phyloP scores from a whole-genome alignment of 2,797 vertebrate species.

The Manis crassicaudata region DNA sequence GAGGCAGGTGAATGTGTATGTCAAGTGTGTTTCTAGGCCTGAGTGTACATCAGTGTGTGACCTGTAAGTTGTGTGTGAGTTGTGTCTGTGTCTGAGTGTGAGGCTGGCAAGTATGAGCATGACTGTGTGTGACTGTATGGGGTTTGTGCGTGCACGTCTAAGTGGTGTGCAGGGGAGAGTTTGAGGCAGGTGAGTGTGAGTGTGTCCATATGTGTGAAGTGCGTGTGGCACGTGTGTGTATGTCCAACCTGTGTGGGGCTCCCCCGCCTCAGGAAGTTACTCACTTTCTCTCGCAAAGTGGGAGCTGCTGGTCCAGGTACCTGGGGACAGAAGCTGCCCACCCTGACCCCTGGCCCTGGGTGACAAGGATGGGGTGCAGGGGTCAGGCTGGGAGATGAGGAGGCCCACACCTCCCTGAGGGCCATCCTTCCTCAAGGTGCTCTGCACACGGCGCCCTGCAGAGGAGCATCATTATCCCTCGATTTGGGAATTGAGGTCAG shows the following conservation, averaged over 20 bases:
- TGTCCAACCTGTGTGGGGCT: not conserved
- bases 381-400: not conserved
- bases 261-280: not conserved
- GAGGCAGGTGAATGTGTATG: not conserved
- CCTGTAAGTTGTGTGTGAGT: no score
- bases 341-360: not conserved
- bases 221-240: rapidly evolving
- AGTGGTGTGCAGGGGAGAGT: not conserved
- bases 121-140: not conserved
- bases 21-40: not conserved
- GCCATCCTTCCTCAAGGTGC: not conserved
- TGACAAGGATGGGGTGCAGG: not conserved
- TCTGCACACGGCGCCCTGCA: not conserved
- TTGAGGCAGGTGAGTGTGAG: not conserved
- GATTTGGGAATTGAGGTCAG: not conserved
- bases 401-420: not conserved
- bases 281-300: not conserved
- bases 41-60: no score
- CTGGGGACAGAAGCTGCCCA: not conserved
- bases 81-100: not conserved
- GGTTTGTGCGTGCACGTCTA: not conserved
- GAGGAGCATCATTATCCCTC: not conserved
- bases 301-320: not conserved
- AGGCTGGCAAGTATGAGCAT: not conserved
- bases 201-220: no score